Percentiles rank a stretch among this genome's conserved stretches.
These are phyloP conservation scores for Oreotrochilus melanogaster DNA, from an alignment of 2,113 vertebrate genomes.

Conservation along the genomic window DNA sequence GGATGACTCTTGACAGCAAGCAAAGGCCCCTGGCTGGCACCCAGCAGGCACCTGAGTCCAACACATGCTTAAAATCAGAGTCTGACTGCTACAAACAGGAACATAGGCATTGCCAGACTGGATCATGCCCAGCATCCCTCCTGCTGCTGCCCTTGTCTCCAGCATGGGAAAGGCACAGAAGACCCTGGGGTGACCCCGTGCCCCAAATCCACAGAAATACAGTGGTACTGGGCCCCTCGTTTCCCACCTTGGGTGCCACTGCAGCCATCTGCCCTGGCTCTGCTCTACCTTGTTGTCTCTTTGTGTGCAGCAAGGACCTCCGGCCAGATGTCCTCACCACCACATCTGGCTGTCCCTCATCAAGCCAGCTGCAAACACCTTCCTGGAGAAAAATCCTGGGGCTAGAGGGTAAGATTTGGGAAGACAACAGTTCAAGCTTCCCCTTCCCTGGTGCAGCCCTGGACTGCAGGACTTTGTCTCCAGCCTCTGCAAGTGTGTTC, in stretches of 20 bases:
- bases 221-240: background rate
- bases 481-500: too few species aligned
- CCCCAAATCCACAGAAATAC: background rate
- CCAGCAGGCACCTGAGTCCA: background rate
- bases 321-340: fast-evolving
- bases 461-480: background rate
- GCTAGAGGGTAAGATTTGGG: background rate
- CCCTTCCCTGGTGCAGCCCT: background rate
- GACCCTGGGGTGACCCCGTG: fast-evolving
- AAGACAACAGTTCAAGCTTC: fast-evolving
- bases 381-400: background rate
- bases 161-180: background rate
- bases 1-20: background rate
- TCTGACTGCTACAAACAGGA: background rate
- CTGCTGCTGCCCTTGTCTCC: fast-evolving
- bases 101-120: background rate
- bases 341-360: fast-evolving
- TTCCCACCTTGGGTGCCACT: fast-evolving
- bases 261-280: fast-evolving
- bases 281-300: background rate
- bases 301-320: background rate
- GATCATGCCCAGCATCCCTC: background rate
- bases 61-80: background rate
- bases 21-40: background rate
- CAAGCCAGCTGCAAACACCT: fast-evolving